Percentiles rank a stretch among this genome's conserved stretches.
These are phyloP conservation scores for Leiothrix lutea DNA, from an alignment of 2,113 vertebrate genomes.

Conservation along the genomic window DNA sequence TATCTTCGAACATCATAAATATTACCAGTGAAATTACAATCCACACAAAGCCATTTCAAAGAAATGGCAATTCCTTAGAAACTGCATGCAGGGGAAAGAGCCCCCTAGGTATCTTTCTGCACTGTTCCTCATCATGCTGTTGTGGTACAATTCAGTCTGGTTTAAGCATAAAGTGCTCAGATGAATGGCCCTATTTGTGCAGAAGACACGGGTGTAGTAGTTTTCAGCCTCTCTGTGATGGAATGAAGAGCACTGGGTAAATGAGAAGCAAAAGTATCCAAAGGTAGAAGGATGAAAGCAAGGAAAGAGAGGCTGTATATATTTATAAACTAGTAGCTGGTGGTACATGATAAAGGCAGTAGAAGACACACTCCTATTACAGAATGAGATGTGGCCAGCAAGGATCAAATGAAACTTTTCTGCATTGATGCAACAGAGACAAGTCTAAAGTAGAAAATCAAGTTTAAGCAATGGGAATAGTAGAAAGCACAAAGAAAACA, in stretches of 20 bases:
- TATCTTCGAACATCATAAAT: not conserved
- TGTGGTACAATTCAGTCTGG: not conserved
- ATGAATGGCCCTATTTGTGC: not conserved
- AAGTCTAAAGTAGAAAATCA: not conserved
- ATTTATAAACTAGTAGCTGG: not conserved
- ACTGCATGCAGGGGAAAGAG: fast-evolving
- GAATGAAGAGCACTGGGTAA: not conserved
- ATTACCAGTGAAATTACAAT: not conserved
- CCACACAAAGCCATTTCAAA: not conserved
- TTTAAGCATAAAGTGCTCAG: not conserved
- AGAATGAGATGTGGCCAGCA: not conserved
- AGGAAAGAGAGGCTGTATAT: not conserved
- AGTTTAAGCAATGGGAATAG: not conserved
- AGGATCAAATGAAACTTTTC: not conserved
- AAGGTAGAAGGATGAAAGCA: not conserved
- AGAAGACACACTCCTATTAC: not conserved
- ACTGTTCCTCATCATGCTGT: not conserved
- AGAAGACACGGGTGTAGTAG: not conserved
- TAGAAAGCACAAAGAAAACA: not conserved
- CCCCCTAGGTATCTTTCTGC: not conserved
- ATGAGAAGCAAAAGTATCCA: not conserved
- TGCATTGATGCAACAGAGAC: not conserved
- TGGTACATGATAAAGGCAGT: not conserved
- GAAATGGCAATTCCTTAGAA: not conserved
- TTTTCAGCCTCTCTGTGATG: not conserved